Evolutionary conservation across 2,113 vertebrate genomes (phyloP).

Genomic region (Sclerurus mexicanus): DNA sequence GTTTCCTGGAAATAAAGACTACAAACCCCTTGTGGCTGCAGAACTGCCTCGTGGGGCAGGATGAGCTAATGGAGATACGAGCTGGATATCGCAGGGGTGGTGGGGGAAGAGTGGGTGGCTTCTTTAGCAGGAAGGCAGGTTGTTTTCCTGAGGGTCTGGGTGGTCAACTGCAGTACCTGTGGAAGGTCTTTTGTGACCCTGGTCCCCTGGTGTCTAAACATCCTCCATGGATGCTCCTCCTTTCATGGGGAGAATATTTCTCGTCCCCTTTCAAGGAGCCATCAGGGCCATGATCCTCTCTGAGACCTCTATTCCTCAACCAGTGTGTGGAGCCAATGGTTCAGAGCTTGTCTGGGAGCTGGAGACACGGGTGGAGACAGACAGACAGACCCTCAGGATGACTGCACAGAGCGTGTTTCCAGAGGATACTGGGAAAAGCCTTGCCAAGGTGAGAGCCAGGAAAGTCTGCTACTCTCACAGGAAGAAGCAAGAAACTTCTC

Average conservation of each 20-base stretch:
- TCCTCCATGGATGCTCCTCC: background rate
- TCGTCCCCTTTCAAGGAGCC: background rate
- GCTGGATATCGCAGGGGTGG: background rate
- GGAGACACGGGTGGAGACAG: background rate
- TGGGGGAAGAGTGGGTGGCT: background rate
- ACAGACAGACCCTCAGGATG: background rate
- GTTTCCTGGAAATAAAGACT: background rate
- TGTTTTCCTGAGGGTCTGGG: background rate
- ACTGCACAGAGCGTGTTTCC: background rate
- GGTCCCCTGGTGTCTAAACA: background rate
- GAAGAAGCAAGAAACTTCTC: background rate
- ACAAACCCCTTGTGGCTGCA: background rate
- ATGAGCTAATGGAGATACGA: background rate
- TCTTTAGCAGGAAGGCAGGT: background rate
- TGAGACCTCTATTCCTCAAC: background rate
- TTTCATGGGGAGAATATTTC: background rate
- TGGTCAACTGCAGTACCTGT: background rate
- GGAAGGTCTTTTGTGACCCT: no score
- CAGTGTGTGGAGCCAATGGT: background rate
- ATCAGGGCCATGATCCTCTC: background rate
- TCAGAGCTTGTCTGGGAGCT: background rate
- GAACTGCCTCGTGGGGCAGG: background rate
- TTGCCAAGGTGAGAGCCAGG: slow-evolving; percentile 24
- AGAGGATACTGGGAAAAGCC: background rate
- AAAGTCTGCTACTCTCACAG: background rate